These are phyloP conservation scores for Platyscapa corneri DNA, from an alignment of 1,140 invertebrate species.

Conservation along the genomic window DNA sequence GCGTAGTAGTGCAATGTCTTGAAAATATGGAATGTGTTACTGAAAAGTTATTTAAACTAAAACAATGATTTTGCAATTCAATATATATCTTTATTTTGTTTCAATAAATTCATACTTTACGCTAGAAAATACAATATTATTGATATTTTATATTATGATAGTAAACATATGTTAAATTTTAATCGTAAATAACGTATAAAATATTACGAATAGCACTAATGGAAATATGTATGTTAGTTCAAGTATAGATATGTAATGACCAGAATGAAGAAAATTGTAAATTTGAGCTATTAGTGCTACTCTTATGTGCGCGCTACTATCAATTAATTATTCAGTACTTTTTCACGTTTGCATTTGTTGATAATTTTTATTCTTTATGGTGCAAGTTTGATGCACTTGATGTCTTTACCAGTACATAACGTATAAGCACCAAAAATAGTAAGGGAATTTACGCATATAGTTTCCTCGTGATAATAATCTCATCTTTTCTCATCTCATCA, in stretches of 20 bases:
- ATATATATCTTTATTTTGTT: no score
- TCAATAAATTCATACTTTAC: no score
- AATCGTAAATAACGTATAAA: no score
- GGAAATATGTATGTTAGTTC: no score
- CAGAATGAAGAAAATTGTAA: no score
- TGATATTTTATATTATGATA: no score
- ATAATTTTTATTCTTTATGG: neutral
- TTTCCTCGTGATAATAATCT: neutral
- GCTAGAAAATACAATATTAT: no score
- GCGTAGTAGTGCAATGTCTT: neutral
- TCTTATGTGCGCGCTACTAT: neutral
- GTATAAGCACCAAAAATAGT: neutral
- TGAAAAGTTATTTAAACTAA: neutral
- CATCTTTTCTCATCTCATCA: slow-evolving; percentile 3
- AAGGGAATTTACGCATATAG: neutral
- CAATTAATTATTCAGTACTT: neutral
- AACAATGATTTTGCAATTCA: neutral
- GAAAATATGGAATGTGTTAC: neutral
- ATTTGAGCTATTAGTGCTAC: neutral
- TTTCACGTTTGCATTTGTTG: no score
- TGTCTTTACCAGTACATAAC: neutral
- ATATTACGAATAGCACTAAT: no score
- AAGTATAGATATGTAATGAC: no score
- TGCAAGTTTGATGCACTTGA: neutral
- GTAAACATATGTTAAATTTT: no score